Evolutionary conservation across 1,140 invertebrate genomes (phyloP).

Genomic region (Pseudomyrmex dendroicus): DNA sequence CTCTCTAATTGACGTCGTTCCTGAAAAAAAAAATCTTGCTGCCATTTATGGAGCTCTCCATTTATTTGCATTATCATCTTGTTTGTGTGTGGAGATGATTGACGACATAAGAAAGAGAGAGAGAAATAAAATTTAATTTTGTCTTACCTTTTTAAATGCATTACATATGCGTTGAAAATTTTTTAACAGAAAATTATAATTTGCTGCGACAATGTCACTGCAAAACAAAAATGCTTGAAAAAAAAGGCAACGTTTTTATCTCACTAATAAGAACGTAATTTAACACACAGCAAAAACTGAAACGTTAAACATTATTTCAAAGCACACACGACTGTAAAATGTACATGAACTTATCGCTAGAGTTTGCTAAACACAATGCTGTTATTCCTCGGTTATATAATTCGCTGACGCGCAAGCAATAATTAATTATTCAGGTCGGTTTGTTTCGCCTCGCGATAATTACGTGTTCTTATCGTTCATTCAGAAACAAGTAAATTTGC

Average conservation of each 20-base stretch:
- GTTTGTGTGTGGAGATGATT: not conserved
- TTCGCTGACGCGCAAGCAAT: conserved; percentile 11
- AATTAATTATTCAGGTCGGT: conserved; percentile 36
- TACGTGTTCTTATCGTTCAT: not conserved
- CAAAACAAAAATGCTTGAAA: too few species aligned
- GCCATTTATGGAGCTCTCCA: not conserved
- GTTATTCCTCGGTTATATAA: conserved; percentile 23
- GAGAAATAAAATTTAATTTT: not conserved
- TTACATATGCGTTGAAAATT: not conserved
- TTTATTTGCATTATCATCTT: not conserved
- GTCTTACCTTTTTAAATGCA: not conserved
- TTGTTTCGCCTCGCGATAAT: conserved; percentile 23
- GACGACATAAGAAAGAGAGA: too few species aligned
- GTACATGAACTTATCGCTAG: not conserved
- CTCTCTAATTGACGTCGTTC: conserved; percentile 23
- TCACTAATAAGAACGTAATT: too few species aligned
- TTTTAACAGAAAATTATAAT: not conserved
- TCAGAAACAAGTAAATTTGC: conserved; percentile 1
- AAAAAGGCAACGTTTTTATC: not conserved
- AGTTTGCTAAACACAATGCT: not conserved
- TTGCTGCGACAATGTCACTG: not conserved
- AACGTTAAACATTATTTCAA: not conserved
- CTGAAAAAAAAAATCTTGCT: conserved; percentile 8
- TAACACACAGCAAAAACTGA: too few species aligned
- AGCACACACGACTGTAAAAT: not conserved